These are phyloP conservation scores for Spodoptera exigua DNA, from an alignment of 2,888 invertebrate species.

Conservation along the genomic window DNA sequence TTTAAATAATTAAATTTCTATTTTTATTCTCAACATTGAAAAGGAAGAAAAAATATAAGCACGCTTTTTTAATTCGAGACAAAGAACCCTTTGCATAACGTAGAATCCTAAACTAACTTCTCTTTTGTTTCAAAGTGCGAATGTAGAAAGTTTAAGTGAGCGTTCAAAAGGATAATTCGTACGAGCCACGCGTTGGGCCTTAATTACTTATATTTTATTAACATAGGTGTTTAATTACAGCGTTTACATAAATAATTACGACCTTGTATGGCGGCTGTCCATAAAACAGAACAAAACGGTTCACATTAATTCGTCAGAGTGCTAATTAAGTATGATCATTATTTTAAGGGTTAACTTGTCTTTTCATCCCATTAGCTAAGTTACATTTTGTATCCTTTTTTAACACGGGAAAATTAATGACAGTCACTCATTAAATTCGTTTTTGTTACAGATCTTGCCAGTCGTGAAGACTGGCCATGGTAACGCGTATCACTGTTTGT, in stretches of 20 bases:
- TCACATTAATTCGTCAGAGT: slow-evolving; percentile 28
- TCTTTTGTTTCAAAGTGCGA: slow-evolving; percentile 19
- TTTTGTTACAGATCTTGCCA: slow-evolving; percentile 51
- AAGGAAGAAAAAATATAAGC: slow-evolving; percentile 7
- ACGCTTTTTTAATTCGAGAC: slow-evolving; percentile 9
- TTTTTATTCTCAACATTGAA: slow-evolving; percentile 1
- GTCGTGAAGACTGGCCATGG: slow-evolving; percentile 61
- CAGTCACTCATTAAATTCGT: no score
- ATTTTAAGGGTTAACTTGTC: slow-evolving; percentile 7
- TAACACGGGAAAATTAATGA: neutral
- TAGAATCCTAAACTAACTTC: slow-evolving; percentile 30
- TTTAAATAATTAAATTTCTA: slow-evolving; percentile 8
- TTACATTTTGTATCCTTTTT: neutral
- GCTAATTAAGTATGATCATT: slow-evolving; percentile 24
- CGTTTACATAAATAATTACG: slow-evolving; percentile 46
- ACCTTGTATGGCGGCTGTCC: slow-evolving; percentile 20
- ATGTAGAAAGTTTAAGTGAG: slow-evolving; percentile 30
- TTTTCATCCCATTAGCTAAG: neutral
- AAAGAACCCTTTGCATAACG: slow-evolving; percentile 12
- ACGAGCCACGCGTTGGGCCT: slow-evolving; percentile 19
- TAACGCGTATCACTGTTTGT: slow-evolving; percentile 26
- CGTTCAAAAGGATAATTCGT: slow-evolving; percentile 34
- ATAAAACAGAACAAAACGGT: slow-evolving; percentile 37
- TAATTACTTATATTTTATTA: slow-evolving; percentile 45
- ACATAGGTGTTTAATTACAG: slow-evolving; percentile 50